These are phyloP conservation scores for Pseudomyrmex cubaensis DNA, from an alignment of 1,140 invertebrate genomes.

Conservation along the genomic window DNA sequence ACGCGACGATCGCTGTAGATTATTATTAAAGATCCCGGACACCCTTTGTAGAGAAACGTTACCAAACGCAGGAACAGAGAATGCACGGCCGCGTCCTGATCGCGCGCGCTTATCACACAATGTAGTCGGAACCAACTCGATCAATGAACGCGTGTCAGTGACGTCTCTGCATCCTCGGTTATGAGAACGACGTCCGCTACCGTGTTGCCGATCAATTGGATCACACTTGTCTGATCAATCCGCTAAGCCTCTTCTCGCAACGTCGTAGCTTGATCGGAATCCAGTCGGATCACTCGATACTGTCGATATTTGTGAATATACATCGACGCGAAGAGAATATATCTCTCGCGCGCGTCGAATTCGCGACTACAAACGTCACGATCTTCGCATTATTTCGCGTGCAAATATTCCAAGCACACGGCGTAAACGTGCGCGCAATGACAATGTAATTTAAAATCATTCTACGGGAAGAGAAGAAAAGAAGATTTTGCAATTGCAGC, in stretches of 20 bases:
- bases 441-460: too few species aligned
- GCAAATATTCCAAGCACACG: too few species aligned
- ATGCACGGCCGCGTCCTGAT: not conserved
- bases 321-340: not conserved
- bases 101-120: not conserved
- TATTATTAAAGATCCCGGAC: not conserved
- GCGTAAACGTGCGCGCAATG: too few species aligned
- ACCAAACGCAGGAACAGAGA: not conserved
- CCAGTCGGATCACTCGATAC: slow-evolving; percentile 20
- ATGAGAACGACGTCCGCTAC: slow-evolving; percentile 7
- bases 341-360: too few species aligned
- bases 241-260: slow-evolving; percentile 11
- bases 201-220: slow-evolving; percentile 13
- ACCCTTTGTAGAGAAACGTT: not conserved
- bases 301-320: slow-evolving; percentile 5
- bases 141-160: slow-evolving; percentile 32
- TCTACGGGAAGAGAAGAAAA: too few species aligned
- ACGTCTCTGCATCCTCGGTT: not conserved
- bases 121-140: not conserved
- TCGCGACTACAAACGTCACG: too few species aligned
- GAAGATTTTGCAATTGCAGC: too few species aligned
- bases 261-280: slow-evolving; percentile 17
- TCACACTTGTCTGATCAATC: slow-evolving; percentile 44
- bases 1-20: too few species aligned
- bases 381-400: too few species aligned